phyloP scores from a whole-genome alignment of 2,888 invertebrate species.

The Mesorhabditis sp. region DNA sequence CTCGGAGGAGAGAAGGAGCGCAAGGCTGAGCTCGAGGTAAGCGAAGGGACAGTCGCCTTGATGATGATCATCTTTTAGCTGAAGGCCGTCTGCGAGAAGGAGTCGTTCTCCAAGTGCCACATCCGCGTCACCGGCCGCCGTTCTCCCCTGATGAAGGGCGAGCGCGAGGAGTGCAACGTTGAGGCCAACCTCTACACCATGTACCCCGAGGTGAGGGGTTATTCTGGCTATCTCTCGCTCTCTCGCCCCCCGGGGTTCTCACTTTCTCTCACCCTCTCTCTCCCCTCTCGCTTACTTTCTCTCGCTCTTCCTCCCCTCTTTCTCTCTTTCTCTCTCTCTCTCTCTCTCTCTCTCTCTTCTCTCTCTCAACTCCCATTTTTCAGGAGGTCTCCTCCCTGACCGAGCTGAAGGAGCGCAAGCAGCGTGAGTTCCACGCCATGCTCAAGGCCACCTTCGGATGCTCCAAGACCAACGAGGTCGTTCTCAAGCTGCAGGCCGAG shows the following conservation, averaged over 20 bases:
- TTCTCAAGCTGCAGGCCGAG: constrained; percentile 22
- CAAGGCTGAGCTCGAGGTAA: constrained; percentile 4
- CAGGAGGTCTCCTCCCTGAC: constrained; percentile 19
- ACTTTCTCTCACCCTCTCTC: too few relatives aligned
- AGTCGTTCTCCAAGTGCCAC: neutral
- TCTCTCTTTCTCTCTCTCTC: too few relatives aligned
- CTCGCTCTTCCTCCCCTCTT: too few relatives aligned
- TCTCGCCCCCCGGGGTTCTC: too few relatives aligned
- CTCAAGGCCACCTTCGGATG: constrained; percentile 28
- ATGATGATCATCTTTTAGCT: neutral
- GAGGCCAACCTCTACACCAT: neutral
- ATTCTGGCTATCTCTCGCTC: too few relatives aligned
- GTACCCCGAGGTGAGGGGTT: neutral
- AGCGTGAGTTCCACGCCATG: constrained; percentile 24
- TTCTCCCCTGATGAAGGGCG: neutral
- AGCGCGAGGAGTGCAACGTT: neutral
- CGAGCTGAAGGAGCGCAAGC: constrained; percentile 26
- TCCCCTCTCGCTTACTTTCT: too few relatives aligned
- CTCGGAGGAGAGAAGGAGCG: neutral
- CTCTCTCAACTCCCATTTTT: neutral
- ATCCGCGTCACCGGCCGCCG: neutral
- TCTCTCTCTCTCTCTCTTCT: too few relatives aligned
- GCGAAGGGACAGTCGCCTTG: neutral
- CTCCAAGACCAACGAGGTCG: constrained; percentile 25
- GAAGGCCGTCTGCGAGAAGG: constrained; percentile 3